phyloP scores from a whole-genome alignment of 2,888 invertebrate species.

The Phasia obesa region DNA sequence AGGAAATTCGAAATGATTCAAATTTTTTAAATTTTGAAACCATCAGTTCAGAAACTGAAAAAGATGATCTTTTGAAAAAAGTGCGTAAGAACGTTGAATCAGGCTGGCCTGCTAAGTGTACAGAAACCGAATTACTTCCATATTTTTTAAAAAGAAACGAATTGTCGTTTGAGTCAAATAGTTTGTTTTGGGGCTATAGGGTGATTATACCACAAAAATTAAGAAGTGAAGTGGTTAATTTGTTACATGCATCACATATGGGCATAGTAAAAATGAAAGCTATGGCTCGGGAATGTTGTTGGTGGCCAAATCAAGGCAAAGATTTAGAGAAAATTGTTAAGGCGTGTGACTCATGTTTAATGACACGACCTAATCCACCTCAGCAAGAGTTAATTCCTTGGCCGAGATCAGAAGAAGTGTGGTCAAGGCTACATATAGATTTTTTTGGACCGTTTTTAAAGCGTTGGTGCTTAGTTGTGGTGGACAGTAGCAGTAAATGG shows the following conservation, averaged over 20 bases:
- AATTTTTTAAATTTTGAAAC: too few species aligned
- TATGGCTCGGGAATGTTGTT: slow-evolving; percentile 4
- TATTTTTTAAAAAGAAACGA: slow-evolving; percentile 49
- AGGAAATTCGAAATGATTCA: too few species aligned
- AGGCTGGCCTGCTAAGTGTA: background rate
- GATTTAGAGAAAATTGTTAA: slow-evolving; percentile 65
- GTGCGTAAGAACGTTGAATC: too few species aligned
- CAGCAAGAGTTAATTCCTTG: slow-evolving; percentile 35
- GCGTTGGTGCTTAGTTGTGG: slow-evolving; percentile 61
- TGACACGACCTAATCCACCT: background rate
- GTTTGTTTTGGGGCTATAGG: too few species aligned
- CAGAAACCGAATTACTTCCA: slow-evolving; percentile 39
- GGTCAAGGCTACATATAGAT: slow-evolving; percentile 44
- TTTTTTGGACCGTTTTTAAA: slow-evolving; percentile 9
- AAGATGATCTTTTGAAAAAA: too few species aligned
- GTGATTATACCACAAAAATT: too few species aligned
- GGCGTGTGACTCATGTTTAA: slow-evolving; percentile 59
- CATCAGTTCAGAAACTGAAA: too few species aligned
- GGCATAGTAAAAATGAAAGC: slow-evolving; percentile 65
- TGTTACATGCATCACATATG: slow-evolving; percentile 56
- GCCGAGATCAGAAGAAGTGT: slow-evolving; percentile 43
- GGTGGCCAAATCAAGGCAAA: too few species aligned
- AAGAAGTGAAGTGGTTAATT: slow-evolving; percentile 58
- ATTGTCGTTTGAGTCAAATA: slow-evolving; percentile 35
- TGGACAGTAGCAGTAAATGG: slow-evolving; percentile 73